phyloP scores from a whole-genome alignment of 2,113 vertebrate genomes.

The Eulemur rufifrons region DNA sequence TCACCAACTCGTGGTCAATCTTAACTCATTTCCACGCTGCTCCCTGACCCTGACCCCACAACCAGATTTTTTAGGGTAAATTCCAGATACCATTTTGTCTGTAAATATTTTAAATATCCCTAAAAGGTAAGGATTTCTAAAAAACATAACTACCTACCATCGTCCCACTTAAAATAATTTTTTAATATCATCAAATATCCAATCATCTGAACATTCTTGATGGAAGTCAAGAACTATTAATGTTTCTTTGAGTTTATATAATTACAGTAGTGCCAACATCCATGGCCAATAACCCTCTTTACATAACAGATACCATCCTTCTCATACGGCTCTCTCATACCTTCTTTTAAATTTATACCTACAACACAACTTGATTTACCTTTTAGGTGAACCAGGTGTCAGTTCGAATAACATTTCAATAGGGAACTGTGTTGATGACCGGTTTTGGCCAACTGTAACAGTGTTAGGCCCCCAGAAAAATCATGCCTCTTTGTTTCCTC shows the following conservation, averaged over 20 bases:
- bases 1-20: background rate
- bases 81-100: background rate
- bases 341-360: background rate
- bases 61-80: background rate
- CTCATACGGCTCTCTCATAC: background rate
- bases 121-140: conserved; percentile 7
- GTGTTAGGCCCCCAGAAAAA: background rate
- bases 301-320: background rate
- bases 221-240: background rate
- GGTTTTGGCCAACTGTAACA: background rate
- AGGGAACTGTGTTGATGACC: background rate
- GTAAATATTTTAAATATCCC: background rate
- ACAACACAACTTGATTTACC: background rate
- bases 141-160: background rate
- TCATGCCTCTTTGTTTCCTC: background rate
- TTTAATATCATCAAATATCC: background rate
- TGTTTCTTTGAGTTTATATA: background rate
- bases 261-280: background rate
- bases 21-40: background rate
- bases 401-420: background rate
- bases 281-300: background rate
- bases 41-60: background rate
- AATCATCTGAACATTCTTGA: background rate
- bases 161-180: conserved; percentile 6
- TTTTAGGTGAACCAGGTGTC: background rate